Evolutionary conservation across 1,140 invertebrate genomes (phyloP).

Genomic region (Apis laboriosa): DNA sequence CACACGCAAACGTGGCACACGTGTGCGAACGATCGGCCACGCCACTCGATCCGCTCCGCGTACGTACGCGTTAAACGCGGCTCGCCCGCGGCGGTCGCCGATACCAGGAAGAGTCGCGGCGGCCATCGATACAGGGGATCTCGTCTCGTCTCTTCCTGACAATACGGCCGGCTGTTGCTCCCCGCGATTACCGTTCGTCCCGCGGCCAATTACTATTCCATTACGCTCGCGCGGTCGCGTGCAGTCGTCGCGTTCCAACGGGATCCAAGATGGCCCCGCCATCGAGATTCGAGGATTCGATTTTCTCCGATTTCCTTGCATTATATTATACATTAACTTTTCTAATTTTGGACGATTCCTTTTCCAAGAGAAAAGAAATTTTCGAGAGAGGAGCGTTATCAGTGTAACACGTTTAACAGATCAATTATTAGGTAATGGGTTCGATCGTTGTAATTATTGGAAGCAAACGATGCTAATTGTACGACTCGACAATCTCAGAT

Average conservation of each 20-base stretch:
- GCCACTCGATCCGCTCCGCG: constrained; percentile 44
- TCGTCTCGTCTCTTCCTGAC: constrained; percentile 41
- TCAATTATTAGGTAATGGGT: too few species aligned
- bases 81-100: constrained; percentile 47
- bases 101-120: constrained; percentile 43
- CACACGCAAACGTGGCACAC: background rate
- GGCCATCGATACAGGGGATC: constrained; percentile 56
- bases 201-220: constrained; percentile 57
- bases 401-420: too few species aligned
- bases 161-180: constrained; percentile 45
- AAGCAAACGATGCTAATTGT: too few species aligned
- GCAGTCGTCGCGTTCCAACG: constrained; percentile 40
- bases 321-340: too few species aligned
- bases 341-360: too few species aligned
- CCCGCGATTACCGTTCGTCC: constrained; percentile 50
- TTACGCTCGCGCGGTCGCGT: constrained; percentile 51
- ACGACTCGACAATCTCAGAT: too few species aligned
- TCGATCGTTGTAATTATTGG: too few species aligned
- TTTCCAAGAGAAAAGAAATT: too few species aligned
- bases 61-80: constrained; percentile 51
- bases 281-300: background rate
- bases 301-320: too few species aligned
- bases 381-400: too few species aligned
- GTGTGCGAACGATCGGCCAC: constrained; percentile 44
- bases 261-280: background rate